Conservation (phyloP, 2,113 vertebrate genomes). For the Clinocottus analis region DNA sequence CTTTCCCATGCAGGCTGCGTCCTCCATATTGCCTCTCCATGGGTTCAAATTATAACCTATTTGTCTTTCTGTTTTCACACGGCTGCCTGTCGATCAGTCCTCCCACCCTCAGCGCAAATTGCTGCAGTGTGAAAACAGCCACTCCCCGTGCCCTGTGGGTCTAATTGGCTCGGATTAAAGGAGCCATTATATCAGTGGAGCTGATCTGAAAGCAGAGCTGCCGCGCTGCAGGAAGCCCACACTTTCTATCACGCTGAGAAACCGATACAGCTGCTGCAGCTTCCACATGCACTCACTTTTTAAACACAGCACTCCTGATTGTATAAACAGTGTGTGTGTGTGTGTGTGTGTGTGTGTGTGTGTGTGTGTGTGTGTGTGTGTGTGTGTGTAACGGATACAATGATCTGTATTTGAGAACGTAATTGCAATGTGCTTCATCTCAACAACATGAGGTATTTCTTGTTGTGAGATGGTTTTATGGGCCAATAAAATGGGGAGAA, state of each 20-base stretch:
- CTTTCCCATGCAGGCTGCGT: constrained; percentile 33
- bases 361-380: background rate
- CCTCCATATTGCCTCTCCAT: constrained; percentile 51
- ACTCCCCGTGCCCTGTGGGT: constrained; percentile 62
- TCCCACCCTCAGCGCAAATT: constrained; percentile 64
- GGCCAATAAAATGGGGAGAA: background rate
- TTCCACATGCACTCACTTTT: constrained; percentile 18
- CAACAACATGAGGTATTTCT: background rate
- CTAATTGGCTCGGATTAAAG: constrained; percentile 76
- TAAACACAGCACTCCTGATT: background rate
- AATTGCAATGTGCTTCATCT: background rate
- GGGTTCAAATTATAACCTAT: constrained; percentile 66
- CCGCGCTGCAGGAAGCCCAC: constrained; percentile 44
- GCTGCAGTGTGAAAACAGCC: constrained; percentile 73
- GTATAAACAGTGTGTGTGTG: background rate
- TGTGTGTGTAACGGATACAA: constrained; percentile 8
- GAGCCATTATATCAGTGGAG: constrained; percentile 66
- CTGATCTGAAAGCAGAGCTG: constrained; percentile 64
- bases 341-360: background rate
- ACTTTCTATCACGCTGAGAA: constrained; percentile 48
- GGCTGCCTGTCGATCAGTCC: constrained; percentile 66
- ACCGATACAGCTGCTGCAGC: constrained; percentile 48
- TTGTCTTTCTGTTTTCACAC: constrained; percentile 71
- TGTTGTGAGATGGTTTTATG: background rate
- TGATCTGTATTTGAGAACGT: background rate